Base-by-base conservation (phyloP, 2,113 vertebrate species). In the Gymnarchus niloticus region DNA sequence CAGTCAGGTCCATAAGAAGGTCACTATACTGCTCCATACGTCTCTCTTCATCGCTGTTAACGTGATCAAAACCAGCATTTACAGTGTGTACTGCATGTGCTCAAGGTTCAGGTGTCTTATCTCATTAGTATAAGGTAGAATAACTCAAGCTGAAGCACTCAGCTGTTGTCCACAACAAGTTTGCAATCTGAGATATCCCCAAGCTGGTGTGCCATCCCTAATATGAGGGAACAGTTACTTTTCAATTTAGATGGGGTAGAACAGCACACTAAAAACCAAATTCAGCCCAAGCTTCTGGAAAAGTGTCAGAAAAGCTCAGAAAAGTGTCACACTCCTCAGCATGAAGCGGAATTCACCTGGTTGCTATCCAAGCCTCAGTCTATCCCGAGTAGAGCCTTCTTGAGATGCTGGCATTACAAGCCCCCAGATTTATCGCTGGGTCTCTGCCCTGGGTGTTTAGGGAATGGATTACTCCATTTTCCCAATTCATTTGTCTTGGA, bases 381-480 rank as follows among this genome's bases (percentile, higher is more conserved):
- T 23, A 10, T 12, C 25, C 23, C 17, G 25, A 59, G 7, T 4
- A 54, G 3, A 56, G n/a, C 81, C 3, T 14, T 12, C 25, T 7
- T 23, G n/a, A 61, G 56, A 51, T 33, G 84, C 84, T 85, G 84
- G 84, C 48, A 76, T 44, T 33, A 19, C 49, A 6, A 52, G 7
- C 6, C 65, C 59, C 2, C 83, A 76, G 65, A 85, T 85, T 44
- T 77, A 85, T 73, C 17, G n/a, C 48, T 8, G 33, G 12, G 23
- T 4, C 46, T 33, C 17, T 28, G 83, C 61, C 83, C 52, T 61
- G 46, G 28, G 25, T 10, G 65, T 52, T 23, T 77, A 65, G 61
- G 37, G 65, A 85, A 56, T 17, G 51, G 84, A 85, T 77, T 44
- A 77, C 25, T 56, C 65, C 37, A 8, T 76, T 76, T 56, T 85